Conservation (phyloP, 2,888 invertebrate species). For the Drosophila nr. perissopoda region DNA sequence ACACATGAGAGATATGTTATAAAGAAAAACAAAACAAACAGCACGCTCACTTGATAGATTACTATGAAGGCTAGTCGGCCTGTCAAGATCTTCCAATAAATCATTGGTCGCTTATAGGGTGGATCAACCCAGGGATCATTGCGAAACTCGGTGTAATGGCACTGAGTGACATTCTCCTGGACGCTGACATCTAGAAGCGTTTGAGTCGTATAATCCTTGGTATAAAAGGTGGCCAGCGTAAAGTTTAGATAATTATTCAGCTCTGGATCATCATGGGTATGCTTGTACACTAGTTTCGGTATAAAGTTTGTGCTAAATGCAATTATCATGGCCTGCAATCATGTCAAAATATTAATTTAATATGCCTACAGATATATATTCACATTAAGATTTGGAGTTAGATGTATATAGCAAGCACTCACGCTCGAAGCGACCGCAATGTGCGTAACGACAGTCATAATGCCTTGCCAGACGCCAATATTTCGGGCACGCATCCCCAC, state of each 20-base stretch:
- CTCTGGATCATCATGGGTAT: constrained; percentile 85
- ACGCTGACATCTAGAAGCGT: constrained; percentile 75
- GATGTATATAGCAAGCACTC: constrained; percentile 78
- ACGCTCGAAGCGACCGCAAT: constrained; percentile 92
- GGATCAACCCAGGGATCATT: constrained; percentile 86
- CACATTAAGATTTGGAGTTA: neutral
- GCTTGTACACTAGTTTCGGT: constrained; percentile 90
- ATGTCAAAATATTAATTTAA: neutral
- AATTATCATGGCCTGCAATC: constrained; percentile 90
- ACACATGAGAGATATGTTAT: no score
- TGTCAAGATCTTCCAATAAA: constrained; percentile 91
- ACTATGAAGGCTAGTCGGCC: constrained; percentile 91
- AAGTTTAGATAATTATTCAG: constrained; percentile 89
- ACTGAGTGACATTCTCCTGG: constrained; percentile 84
- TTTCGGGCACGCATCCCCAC: constrained; percentile 90
- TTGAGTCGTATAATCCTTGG: constrained; percentile 86
- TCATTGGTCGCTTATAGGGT: constrained; percentile 88
- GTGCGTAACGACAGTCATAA: constrained; percentile 90
- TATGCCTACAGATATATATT: neutral
- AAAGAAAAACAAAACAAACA: neutral
- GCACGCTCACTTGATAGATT: constrained; percentile 87
- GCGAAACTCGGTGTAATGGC: constrained; percentile 90
- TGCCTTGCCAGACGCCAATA: constrained; percentile 92
- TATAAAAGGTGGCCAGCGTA: constrained; percentile 89
- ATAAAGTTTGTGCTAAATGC: constrained; percentile 94